These are phyloP conservation scores for Aleadryas rufinucha DNA, from an alignment of 2,113 vertebrate species.

Conservation along the genomic window DNA sequence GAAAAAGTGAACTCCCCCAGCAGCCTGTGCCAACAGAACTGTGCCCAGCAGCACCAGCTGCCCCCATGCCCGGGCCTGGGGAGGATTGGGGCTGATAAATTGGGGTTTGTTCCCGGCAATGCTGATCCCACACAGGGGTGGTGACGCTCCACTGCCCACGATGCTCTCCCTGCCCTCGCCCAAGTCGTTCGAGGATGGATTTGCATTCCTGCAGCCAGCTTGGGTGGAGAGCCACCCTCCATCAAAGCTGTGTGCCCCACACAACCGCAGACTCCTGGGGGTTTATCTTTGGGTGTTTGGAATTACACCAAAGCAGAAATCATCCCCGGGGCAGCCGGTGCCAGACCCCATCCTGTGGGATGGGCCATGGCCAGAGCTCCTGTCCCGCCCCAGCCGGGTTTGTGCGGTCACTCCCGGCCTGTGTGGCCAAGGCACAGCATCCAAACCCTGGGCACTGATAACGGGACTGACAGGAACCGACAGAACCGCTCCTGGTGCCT, in stretches of 20 bases:
- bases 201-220: not conserved
- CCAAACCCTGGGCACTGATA: too few species aligned
- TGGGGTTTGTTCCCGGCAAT: not conserved
- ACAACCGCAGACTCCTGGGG: accelerated
- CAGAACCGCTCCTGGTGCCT: accelerated
- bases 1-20: accelerated
- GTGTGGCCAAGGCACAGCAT: accelerated
- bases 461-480: not conserved
- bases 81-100: accelerated
- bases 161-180: accelerated
- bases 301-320: too few species aligned
- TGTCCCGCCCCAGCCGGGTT: not conserved
- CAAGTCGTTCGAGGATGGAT: not conserved
- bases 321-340: not conserved
- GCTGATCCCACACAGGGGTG: accelerated
- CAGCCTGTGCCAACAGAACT: accelerated
- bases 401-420: accelerated
- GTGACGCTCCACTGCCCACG: accelerated
- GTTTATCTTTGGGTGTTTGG: not conserved
- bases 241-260: not conserved
- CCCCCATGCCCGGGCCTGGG: not conserved
- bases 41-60: not conserved
- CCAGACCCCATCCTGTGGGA: accelerated
- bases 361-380: not conserved
- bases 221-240: not conserved